Percentiles rank a stretch among this genome's conserved stretches.
phyloP scores from a whole-genome alignment of 2,113 vertebrate species.

The Chionomys nivalis region DNA sequence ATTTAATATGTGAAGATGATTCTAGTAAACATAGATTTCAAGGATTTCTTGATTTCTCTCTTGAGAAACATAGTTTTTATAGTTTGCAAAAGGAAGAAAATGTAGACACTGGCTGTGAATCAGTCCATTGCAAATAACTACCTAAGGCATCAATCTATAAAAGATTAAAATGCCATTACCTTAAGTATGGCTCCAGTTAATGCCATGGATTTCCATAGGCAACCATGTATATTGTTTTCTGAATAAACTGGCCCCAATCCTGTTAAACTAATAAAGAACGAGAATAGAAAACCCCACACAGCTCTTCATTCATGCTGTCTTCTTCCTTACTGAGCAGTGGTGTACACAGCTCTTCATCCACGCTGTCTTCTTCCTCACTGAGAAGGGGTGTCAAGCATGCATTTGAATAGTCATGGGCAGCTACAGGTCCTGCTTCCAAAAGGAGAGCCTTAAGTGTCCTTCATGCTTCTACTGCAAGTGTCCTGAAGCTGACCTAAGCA shows the following conservation, averaged over 20 bases:
- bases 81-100: not conserved
- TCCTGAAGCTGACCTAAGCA: not conserved
- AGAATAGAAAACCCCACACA: not conserved
- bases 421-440: not conserved
- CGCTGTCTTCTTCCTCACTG: not conserved
- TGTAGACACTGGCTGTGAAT: not conserved
- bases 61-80: not conserved
- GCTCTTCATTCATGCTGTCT: fast-evolving
- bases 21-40: not conserved
- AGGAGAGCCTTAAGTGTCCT: not conserved
- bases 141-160: not conserved
- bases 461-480: not conserved
- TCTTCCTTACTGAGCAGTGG: not conserved
- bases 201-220: not conserved
- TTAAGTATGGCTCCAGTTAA: not conserved
- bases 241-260: not conserved
- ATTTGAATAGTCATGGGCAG: not conserved
- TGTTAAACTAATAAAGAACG: not conserved
- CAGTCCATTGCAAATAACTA: not conserved
- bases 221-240: not conserved
- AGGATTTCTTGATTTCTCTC: not conserved
- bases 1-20: not conserved
- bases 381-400: not conserved
- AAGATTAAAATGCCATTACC: conserved; percentile 7
- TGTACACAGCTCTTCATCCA: not conserved